A percentile compares a stretch with the other conserved stretches of the same genome.
Conservation (phyloP, 1,140 invertebrate genomes). For the Stratiolaelaps scimitus region DNA sequence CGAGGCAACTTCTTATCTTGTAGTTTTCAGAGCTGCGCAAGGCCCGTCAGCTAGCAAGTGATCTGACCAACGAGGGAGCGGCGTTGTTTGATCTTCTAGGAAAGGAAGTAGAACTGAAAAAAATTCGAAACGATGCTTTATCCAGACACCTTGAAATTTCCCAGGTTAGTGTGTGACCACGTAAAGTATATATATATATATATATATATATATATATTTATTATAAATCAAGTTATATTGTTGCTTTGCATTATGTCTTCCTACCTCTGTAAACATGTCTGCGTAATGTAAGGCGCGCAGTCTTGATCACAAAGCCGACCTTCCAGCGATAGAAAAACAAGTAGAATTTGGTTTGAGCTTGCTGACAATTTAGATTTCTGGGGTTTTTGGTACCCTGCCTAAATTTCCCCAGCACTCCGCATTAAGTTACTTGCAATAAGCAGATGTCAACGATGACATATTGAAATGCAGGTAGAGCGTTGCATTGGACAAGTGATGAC, state of each 20-base stretch:
- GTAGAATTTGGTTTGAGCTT: not conserved
- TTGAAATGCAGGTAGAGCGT: not conserved
- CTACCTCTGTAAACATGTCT: too few relatives aligned
- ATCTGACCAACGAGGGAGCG: conserved; percentile 79
- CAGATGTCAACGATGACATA: too few relatives aligned
- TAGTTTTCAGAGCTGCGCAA: conserved; percentile 66
- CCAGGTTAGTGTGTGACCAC: not conserved
- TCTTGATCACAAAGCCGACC: too few relatives aligned
- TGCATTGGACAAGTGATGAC: conserved; percentile 7
- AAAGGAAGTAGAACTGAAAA: conserved; percentile 66
- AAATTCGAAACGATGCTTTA: conserved; percentile 31
- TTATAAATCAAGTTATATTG: not conserved
- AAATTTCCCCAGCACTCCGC: too few relatives aligned
- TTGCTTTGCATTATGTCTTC: too few relatives aligned
- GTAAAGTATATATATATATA: not conserved
- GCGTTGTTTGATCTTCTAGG: conserved; percentile 75
- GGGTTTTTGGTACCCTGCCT: too few relatives aligned
- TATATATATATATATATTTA: too few relatives aligned
- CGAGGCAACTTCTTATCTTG: too few relatives aligned
- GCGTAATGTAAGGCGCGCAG: too few relatives aligned
- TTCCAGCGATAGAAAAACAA: too few relatives aligned
- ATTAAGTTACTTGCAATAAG: too few relatives aligned
- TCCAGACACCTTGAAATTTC: conserved; percentile 21
- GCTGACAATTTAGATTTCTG: too few relatives aligned
- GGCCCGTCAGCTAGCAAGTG: conserved; percentile 68